These are phyloP conservation scores for Vireo griseus DNA, from an alignment of 2,797 vertebrate genomes.

Conservation along the genomic window DNA sequence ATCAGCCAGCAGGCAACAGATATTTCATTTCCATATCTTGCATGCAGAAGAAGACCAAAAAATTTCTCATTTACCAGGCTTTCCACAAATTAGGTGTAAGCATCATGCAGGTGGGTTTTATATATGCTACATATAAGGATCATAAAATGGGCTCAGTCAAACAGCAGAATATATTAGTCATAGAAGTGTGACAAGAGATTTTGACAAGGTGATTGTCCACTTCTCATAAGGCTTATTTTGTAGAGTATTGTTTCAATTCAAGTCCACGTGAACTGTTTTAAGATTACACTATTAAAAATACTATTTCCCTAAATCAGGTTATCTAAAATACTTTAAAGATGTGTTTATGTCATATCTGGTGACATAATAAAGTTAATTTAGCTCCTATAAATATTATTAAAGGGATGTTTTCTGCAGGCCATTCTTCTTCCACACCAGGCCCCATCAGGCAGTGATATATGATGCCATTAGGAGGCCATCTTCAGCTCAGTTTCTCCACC, in stretches of 20 bases:
- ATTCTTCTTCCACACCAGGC: not conserved
- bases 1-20: not conserved
- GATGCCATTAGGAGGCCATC: not conserved
- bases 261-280: not conserved
- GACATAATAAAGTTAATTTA: not conserved
- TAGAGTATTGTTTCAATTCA: not conserved
- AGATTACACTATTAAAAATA: not conserved
- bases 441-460: not conserved
- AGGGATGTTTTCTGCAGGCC: not conserved
- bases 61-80: not conserved
- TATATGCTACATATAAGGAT: not conserved
- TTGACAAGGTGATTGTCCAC: not conserved
- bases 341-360: not conserved
- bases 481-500: not conserved
- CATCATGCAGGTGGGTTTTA: not conserved
- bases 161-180: not conserved
- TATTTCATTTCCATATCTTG: not conserved
- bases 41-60: not conserved
- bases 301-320: not conserved
- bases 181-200: not conserved
- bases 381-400: constrained; percentile 11
- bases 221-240: not conserved
- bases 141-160: not conserved
- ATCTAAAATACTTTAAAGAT: not conserved
- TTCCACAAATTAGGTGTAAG: not conserved